Percentiles rank a stretch among this genome's conserved stretches.
phyloP scores from a whole-genome alignment of 1,140 invertebrate species.

The Calephelis nemesis region DNA sequence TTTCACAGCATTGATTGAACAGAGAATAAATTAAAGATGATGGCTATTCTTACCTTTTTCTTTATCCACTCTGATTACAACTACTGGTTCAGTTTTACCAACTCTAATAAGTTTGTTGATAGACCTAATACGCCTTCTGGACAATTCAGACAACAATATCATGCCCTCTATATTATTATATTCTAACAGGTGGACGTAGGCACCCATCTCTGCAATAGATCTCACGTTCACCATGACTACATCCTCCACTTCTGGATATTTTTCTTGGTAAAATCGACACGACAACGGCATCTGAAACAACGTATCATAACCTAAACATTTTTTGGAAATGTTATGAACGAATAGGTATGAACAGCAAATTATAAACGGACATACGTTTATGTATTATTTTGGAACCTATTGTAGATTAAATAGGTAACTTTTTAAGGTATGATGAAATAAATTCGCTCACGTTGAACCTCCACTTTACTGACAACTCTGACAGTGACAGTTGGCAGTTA shows the following conservation, averaged over 20 bases:
- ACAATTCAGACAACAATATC: slow-evolving; percentile 97
- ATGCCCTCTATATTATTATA: slow-evolving; percentile 99
- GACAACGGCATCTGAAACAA: slow-evolving; percentile 91
- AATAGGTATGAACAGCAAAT: neutral
- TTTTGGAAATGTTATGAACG: slow-evolving; percentile 7
- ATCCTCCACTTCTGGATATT: slow-evolving; percentile 99
- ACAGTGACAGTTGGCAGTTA: slow-evolving; percentile 10
- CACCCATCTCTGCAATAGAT: slow-evolving; percentile 99
- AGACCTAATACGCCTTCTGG: slow-evolving; percentile 97
- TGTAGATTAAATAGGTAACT: slow-evolving; percentile 23
- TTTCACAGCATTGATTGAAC: no score
- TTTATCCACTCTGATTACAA: slow-evolving; percentile 99
- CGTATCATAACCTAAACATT: slow-evolving; percentile 38
- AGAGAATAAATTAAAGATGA: neutral
- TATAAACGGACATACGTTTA: slow-evolving; percentile 24
- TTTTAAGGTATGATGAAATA: slow-evolving; percentile 49
- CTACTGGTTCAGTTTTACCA: slow-evolving; percentile 98
- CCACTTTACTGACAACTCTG: slow-evolving; percentile 22
- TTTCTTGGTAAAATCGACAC: slow-evolving; percentile 98
- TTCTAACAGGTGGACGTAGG: slow-evolving; percentile 98
- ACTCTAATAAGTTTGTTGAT: slow-evolving; percentile 99
- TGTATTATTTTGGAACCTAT: slow-evolving; percentile 22
- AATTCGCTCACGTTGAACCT: slow-evolving; percentile 60
- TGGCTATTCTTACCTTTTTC: slow-evolving; percentile 90
- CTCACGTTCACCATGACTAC: slow-evolving; percentile 99